Base-by-base conservation (phyloP, 2,113 vertebrate species). In the Petrocephalus zakoni region DNA sequence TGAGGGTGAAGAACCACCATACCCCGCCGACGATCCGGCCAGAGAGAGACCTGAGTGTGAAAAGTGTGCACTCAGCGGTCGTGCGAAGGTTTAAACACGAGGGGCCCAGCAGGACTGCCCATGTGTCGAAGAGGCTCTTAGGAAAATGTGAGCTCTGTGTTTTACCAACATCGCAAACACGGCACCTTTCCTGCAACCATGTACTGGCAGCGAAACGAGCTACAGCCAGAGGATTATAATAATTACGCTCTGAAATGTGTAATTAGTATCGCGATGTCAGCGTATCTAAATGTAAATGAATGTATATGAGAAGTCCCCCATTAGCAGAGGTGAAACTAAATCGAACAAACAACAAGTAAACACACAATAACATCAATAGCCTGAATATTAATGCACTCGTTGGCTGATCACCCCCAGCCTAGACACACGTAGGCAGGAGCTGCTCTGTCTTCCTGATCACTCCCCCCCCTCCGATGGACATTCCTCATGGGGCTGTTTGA, bases 1-100 rank as follows among this genome's bases (percentile, higher is more conserved):
- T 99, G 89, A 99, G 97, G 0, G 98, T 99, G 94, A 99, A 99
- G 97, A 99, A 99, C 98, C 98, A 99, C 98, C 98, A 99, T 78
- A 99, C 98, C 56, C 98, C 98, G 92, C 98, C 98, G 15, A 99
- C 98, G 92, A 99, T 99, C 58, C 98, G 97, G 92, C 98, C 98
- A 90, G 98, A 99, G 94, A 99, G 96, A 92, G 98, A 99, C 95
- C 98, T 99, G 95, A 94, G 64, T 42, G 19, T 72, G 84, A 37
- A 21, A 29, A 2, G 88, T 8, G 37, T 8, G 29, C 85, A 51
- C 1, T 13, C 51, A 81, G 87, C 2, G 15, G 56, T 34, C 47
- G 8, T 86, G 51, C 29, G 11, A 55, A 19, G 53, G 0, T 10
- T 13, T 42, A n/a, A 56, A 22, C 42, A 1, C 2, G 13, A 55